A percentile compares a stretch with the other conserved stretches of the same genome.
Evolutionary conservation across 2,888 invertebrate genomes (phyloP).

Genomic region (Trachelus troglodyta): DNA sequence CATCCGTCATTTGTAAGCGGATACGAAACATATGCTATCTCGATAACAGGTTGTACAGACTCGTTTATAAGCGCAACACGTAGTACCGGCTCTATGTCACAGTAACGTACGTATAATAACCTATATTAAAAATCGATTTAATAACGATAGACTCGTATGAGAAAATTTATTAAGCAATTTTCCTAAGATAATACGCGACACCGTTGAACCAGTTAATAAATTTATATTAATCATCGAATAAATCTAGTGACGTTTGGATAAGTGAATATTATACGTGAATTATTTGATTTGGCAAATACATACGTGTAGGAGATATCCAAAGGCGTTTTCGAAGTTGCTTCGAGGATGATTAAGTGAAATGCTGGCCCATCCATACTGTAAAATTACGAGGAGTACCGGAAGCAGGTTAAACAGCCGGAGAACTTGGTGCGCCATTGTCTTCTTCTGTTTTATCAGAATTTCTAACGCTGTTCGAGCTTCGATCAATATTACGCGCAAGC

Average conservation of each 20-base stretch:
- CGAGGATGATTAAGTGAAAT: background rate
- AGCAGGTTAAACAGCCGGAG: conserved; percentile 16
- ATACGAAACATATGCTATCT: background rate
- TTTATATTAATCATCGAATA: background rate
- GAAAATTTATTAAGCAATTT: background rate
- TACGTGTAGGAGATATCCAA: background rate
- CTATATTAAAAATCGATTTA: background rate
- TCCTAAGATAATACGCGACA: background rate
- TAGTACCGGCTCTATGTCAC: background rate
- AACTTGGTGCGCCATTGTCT: conserved; percentile 15
- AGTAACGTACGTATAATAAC: background rate
- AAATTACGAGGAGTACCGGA: conserved; percentile 7
- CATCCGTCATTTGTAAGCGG: conserved; percentile 17
- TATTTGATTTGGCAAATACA: background rate
- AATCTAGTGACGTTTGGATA: background rate
- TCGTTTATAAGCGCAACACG: background rate
- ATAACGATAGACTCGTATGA: background rate
- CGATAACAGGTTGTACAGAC: conserved; percentile 9
- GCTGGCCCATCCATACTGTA: background rate
- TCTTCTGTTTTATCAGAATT: conserved; percentile 8
- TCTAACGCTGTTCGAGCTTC: conserved; percentile 16
- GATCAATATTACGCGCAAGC: conserved; percentile 37
- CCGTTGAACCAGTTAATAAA: background rate
- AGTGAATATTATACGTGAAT: background rate
- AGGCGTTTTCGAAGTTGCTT: background rate